phyloP scores from a whole-genome alignment of 2,888 invertebrate genomes.

The Parthenolecanium corni region DNA sequence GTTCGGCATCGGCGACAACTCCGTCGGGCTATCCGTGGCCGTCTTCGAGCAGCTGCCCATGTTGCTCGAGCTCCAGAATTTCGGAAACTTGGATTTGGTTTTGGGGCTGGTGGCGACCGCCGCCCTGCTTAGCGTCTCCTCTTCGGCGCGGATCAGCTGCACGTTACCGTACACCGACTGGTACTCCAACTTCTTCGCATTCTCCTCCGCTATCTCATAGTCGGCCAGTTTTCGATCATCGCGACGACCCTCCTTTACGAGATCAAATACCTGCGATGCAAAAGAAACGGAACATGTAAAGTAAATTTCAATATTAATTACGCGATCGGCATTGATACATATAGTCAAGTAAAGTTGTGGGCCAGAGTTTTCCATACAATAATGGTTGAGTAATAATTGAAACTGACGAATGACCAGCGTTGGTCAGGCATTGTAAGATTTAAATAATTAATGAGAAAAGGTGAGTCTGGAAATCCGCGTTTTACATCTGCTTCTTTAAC shows the following conservation, averaged over 20 bases:
- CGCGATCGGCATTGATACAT: too few species aligned
- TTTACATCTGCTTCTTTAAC: too few species aligned
- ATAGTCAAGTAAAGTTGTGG: too few species aligned
- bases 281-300: background rate
- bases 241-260: conserved; percentile 5
- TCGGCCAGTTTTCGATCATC: conserved; percentile 1
- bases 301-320: too few species aligned
- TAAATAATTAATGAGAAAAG: too few species aligned
- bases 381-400: too few species aligned
- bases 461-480: too few species aligned
- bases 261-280: conserved; percentile 20
- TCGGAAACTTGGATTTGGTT: conserved; percentile 58
- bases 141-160: background rate
- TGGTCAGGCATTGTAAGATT: too few species aligned
- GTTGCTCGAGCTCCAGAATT: conserved; percentile 40
- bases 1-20: conserved; percentile 36
- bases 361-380: too few species aligned
- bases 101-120: conserved; percentile 54
- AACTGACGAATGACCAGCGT: too few species aligned
- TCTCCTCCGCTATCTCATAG: conserved; percentile 8
- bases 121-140: conserved; percentile 30
- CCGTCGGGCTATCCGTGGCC: conserved; percentile 40
- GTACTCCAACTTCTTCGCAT: background rate
- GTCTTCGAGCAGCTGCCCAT: conserved; percentile 39
- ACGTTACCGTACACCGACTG: conserved; percentile 10